Conservation (phyloP, 2,113 vertebrate genomes). For the Mohoua ochrocephala region DNA sequence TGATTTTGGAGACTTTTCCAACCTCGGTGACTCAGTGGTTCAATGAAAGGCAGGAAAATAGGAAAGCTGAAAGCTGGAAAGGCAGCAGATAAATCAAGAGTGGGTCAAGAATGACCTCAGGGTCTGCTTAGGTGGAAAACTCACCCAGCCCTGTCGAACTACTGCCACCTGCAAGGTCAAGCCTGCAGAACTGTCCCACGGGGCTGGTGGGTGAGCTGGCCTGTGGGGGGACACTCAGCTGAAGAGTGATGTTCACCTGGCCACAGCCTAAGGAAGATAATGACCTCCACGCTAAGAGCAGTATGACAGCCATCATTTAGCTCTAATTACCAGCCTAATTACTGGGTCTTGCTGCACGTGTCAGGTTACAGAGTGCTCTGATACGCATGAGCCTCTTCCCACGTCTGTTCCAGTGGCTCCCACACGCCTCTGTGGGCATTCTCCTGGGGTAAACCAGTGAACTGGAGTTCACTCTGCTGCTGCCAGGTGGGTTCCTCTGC, state of each 20-base stretch:
- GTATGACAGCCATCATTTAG: not conserved
- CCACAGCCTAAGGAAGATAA: not conserved
- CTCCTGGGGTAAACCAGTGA: not conserved
- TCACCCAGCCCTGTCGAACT: not conserved
- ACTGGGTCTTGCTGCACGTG: not conserved
- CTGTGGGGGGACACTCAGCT: rapidly evolving
- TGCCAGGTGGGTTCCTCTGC: not conserved
- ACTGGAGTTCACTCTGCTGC: not conserved
- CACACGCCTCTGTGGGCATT: rapidly evolving
- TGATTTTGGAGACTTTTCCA: not conserved
- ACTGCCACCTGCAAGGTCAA: not conserved
- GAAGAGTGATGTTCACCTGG: not conserved
- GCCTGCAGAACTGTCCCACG: not conserved
- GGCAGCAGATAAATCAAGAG: not conserved
- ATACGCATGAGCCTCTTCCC: not conserved
- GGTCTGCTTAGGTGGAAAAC: not conserved
- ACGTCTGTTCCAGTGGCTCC: rapidly evolving
- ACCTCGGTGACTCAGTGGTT: not conserved
- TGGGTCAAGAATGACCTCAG: not conserved
- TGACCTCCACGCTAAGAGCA: not conserved
- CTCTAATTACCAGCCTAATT: not conserved
- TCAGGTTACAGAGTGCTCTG: not conserved
- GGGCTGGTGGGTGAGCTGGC: not conserved
- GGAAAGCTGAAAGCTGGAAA: not conserved
- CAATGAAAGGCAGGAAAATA: not conserved